Conservation (phyloP, 2,113 vertebrate genomes). For the Diglossa brunneiventris region DNA sequence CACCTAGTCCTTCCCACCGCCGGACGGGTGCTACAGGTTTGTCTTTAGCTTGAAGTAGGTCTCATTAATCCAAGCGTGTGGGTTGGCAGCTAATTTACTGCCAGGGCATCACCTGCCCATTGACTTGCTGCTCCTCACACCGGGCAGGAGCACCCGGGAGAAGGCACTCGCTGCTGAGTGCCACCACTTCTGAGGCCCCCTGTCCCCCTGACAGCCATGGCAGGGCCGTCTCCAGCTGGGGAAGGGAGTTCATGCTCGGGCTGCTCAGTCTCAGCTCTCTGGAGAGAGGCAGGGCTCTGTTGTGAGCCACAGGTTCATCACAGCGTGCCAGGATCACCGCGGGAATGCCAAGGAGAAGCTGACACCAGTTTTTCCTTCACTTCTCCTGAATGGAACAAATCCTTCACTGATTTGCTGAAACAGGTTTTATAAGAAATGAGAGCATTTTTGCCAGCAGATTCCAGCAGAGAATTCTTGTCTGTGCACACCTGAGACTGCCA, state of each 20-base stretch:
- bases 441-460: neutral
- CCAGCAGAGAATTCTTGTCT: neutral
- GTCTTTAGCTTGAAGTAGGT: neutral
- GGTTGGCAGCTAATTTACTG: accelerated
- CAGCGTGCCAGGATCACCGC: accelerated
- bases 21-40: neutral
- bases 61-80: neutral
- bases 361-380: accelerated
- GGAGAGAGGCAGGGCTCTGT: neutral
- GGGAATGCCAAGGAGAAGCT: neutral
- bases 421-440: neutral
- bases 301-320: accelerated
- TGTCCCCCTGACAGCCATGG: accelerated
- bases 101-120: neutral
- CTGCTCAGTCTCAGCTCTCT: neutral
- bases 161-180: accelerated
- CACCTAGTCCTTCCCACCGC: neutral
- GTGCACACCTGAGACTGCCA: neutral
- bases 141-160: neutral
- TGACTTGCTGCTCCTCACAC: neutral
- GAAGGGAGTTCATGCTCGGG: accelerated
- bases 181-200: accelerated
- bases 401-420: neutral
- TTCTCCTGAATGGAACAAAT: neutral
- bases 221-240: neutral